Base-by-base conservation (phyloP, 2,888 invertebrate species). In the Rotaria socialis region DNA sequence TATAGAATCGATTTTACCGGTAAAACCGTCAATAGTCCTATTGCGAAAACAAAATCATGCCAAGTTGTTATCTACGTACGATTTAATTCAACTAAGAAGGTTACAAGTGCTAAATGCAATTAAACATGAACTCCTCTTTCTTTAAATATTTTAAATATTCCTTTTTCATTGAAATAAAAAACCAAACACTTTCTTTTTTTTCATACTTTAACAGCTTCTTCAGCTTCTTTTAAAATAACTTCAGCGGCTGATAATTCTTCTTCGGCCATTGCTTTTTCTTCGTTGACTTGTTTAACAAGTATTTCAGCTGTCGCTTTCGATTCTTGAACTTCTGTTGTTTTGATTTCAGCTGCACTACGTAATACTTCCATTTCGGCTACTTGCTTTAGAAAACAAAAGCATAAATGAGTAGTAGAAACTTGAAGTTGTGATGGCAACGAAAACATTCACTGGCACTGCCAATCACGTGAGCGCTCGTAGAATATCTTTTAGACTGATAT, bases 191-290 rank as follows among this genome's bases (percentile, higher is more conserved):
- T 16, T 52, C 14, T 16, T 14, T 52, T 52, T 52, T 35, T 24
- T 6, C 24, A 60, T 58, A 90, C 90, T 89, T 90, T 89, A 41
- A 91, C 88, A 67, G 91, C 90, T 47, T 89, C 88, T 87, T 91
- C 91, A 85, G 91, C 91, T 87, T 89, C 89, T 85, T 89, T 88
- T n/a, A 91, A 88, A 11, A 90, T 90, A 56, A 90, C 90, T 87
- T 89, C 89, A 7, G 91, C 91, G 74, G 90, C 90, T 85, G 89
- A 89, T 86, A 91, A 88, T 88, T 90, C 90, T 27, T 87, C 88
- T 84, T 89, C 89, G 67, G 91, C 91, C 56, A 89, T 85, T 3
- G 88, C 89, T 88, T 90, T 91, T 87, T 90, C 91, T 22, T 86
- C 88, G 58, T 89, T 89, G 84, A 91, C 91, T 60, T 89, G 89